Evolutionary conservation across 23 tunicate species (phyloP).

Genomic region (Corella eumyota): DNA sequence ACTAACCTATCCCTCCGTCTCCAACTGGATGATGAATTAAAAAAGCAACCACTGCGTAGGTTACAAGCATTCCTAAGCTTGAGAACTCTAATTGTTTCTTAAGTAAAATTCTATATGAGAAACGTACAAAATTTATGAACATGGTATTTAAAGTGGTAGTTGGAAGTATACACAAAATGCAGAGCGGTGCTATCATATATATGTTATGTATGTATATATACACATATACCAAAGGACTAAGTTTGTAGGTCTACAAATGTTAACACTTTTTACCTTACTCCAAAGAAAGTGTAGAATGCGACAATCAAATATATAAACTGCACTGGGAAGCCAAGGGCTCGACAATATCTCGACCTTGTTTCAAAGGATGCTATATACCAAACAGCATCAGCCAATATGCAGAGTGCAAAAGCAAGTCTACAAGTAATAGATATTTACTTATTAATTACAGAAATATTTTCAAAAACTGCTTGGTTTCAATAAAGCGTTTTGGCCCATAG

Average conservation of each 20-base stretch:
- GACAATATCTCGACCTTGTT: constrained; percentile 34
- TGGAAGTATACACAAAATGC: too few relatives aligned
- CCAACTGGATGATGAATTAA: constrained; percentile 73
- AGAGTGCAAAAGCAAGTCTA: constrained; percentile 36
- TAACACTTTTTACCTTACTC: constrained; percentile 38
- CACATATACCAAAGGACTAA: too few relatives aligned
- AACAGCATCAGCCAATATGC: constrained; percentile 53
- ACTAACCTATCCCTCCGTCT: constrained; percentile 74
- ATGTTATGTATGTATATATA: too few relatives aligned
- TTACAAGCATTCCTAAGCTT: constrained; percentile 47
- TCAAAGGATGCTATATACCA: constrained; percentile 55
- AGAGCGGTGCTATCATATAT: too few relatives aligned
- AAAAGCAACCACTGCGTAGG: constrained; percentile 32
- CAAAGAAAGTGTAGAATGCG: constrained; percentile 32
- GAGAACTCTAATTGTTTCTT: constrained; percentile 22
- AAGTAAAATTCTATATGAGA: constrained; percentile 32
- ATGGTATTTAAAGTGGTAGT: too few relatives aligned
- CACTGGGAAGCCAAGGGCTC: constrained; percentile 28
- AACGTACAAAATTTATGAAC: neutral
- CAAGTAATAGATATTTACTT: neutral
- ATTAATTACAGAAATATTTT: too few relatives aligned
- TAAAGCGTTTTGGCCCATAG: too few relatives aligned
- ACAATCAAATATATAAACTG: constrained; percentile 14
- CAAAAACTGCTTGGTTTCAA: too few relatives aligned
- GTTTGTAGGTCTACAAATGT: too few relatives aligned